Percentiles rank a stretch among this genome's conserved stretches.
Conservation (phyloP, 1,140 invertebrate genomes). For the Aphelinus atriplicis region DNA sequence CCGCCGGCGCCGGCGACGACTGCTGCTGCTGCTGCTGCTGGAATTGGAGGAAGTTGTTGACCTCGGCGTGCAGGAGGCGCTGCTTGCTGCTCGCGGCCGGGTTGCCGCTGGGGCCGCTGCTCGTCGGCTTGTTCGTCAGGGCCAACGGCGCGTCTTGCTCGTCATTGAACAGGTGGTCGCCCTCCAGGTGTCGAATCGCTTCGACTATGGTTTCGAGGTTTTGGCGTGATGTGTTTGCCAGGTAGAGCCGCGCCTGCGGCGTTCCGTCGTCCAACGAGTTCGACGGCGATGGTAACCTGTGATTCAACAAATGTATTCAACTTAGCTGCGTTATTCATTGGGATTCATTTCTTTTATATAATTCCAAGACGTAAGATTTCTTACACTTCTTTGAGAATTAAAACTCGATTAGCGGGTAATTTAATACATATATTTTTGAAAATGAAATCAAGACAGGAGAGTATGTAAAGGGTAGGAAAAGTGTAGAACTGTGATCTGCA, state of each 20-base stretch:
- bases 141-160: conserved; percentile 80
- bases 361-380: too few species aligned
- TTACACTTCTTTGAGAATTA: too few species aligned
- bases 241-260: conserved; percentile 71
- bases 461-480: too few species aligned
- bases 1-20: conserved; percentile 49
- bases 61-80: conserved; percentile 70
- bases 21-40: conserved; percentile 70
- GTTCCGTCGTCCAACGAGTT: conserved; percentile 67
- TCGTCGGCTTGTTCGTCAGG: conserved; percentile 71
- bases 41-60: conserved; percentile 74
- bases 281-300: conserved; percentile 69
- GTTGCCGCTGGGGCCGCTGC: conserved; percentile 10
- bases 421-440: too few species aligned
- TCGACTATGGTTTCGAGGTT: conserved; percentile 98
- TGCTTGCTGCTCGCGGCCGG: conserved; percentile 42
- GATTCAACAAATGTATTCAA: too few species aligned
- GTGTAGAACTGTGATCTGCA: too few species aligned
- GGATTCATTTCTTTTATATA: too few species aligned
- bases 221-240: conserved; percentile 85
- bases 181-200: conserved; percentile 95
- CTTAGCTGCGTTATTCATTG: neutral
- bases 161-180: conserved; percentile 88
- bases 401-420: too few species aligned
- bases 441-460: too few species aligned